These are phyloP conservation scores for Lacanobia oleracea DNA, from an alignment of 2,888 invertebrate species.

Conservation along the genomic window DNA sequence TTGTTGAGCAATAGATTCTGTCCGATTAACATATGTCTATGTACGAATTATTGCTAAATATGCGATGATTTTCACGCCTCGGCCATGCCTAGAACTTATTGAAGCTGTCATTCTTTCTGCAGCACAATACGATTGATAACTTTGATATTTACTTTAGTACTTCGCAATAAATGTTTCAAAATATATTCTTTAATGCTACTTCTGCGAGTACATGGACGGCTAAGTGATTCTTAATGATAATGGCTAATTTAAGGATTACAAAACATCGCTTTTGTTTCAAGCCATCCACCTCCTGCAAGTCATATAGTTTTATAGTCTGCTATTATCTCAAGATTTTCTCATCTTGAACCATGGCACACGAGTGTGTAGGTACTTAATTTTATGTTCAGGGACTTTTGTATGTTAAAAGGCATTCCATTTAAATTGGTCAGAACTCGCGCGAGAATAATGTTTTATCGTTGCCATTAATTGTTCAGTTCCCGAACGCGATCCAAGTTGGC, in stretches of 20 bases:
- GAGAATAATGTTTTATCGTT: constrained; percentile 71
- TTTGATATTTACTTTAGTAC: constrained; percentile 50
- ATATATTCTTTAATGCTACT: constrained; percentile 25
- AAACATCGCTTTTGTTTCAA: constrained; percentile 40
- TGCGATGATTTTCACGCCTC: constrained; percentile 70
- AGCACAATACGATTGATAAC: constrained; percentile 57
- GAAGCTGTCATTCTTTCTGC: constrained; percentile 63
- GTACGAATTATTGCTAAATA: constrained; percentile 79
- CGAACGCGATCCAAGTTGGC: constrained; percentile 65
- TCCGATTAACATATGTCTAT: constrained; percentile 82
- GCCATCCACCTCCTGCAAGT: background rate
- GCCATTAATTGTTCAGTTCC: constrained; percentile 69
- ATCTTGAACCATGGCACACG: constrained; percentile 58
- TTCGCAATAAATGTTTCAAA: constrained; percentile 45
- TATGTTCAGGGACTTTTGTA: constrained; percentile 52
- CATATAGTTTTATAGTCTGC: constrained; percentile 63
- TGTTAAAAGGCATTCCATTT: constrained; percentile 58
- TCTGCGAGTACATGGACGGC: constrained; percentile 15
- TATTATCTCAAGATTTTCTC: constrained; percentile 65
- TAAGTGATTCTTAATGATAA: constrained; percentile 45
- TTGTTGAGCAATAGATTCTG: constrained; percentile 84
- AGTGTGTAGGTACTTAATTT: constrained; percentile 63
- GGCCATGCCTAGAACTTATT: constrained; percentile 66
- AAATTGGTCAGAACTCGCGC: constrained; percentile 66
- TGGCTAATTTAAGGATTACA: constrained; percentile 35